A percentile compares a stretch with the other conserved stretches of the same genome.
Conservation (phyloP, 2,888 invertebrate genomes). For the Lissocephala sabroskyi region DNA sequence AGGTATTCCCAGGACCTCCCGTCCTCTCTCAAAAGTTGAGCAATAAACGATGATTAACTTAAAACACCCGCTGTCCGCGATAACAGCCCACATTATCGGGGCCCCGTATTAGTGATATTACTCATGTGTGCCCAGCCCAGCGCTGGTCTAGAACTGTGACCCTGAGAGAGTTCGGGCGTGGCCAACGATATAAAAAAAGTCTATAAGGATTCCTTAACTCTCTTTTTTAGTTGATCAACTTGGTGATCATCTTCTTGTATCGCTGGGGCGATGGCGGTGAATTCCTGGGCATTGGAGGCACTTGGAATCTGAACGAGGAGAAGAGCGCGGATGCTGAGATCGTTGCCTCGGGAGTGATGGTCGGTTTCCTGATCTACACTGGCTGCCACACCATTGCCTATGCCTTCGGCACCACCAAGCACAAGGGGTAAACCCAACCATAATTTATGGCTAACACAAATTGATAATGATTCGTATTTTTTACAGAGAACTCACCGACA, state of each 20-base stretch:
- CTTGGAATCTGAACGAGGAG: conserved; percentile 92
- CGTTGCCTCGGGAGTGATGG: conserved; percentile 88
- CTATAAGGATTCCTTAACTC: background rate
- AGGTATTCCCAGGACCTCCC: conserved; percentile 33
- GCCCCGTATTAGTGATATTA: too few relatives aligned
- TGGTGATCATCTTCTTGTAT: conserved; percentile 85
- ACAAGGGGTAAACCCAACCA: conserved; percentile 77
- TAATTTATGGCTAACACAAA: background rate
- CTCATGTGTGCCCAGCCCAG: too few relatives aligned
- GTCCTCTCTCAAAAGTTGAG: conserved; percentile 68
- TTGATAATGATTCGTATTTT: background rate
- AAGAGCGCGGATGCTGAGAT: conserved; percentile 91
- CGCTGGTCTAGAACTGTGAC: too few relatives aligned
- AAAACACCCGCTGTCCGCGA: too few relatives aligned
- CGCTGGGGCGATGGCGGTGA: conserved; percentile 87
- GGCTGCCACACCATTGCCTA: conserved; percentile 82
- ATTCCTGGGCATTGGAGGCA: conserved; percentile 90
- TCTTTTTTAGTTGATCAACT: conserved; percentile 81
- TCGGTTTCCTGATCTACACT: conserved; percentile 90
- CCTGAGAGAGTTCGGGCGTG: too few relatives aligned
- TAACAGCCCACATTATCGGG: too few relatives aligned
- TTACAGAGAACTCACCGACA: conserved; percentile 82
- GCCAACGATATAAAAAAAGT: background rate
- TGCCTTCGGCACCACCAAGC: conserved; percentile 84
- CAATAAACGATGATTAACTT: too few relatives aligned